Conservation (phyloP, 2,113 vertebrate species). For the Hippocampus abdominalis region DNA sequence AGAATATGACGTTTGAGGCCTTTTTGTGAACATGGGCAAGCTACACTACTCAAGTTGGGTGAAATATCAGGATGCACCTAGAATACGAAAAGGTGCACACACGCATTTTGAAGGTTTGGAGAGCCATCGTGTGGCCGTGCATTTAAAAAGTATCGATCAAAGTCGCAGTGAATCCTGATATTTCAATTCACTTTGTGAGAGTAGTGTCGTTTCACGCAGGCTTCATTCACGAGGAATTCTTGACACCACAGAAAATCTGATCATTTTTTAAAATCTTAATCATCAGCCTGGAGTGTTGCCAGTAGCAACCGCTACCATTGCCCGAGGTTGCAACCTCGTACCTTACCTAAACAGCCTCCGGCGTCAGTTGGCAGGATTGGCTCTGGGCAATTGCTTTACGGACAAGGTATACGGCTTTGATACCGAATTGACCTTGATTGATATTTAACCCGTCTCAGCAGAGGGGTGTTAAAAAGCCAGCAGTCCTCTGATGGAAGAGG, state of each 20-base stretch:
- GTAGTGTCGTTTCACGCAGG: slow-evolving; percentile 22
- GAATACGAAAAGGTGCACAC: too few relatives aligned
- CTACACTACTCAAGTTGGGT: neutral
- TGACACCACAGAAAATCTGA: slow-evolving; percentile 67
- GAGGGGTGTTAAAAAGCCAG: slow-evolving; percentile 48
- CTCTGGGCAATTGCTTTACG: slow-evolving; percentile 68
- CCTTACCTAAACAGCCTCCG: slow-evolving; percentile 42
- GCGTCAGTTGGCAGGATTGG: slow-evolving; percentile 60
- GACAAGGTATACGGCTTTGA: slow-evolving; percentile 88
- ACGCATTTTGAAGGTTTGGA: too few relatives aligned
- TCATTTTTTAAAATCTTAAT: slow-evolving; percentile 29
- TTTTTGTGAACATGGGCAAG: neutral
- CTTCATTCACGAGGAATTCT: slow-evolving; percentile 74
- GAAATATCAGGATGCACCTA: neutral
- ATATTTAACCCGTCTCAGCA: slow-evolving; percentile 61
- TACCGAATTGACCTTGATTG: slow-evolving; percentile 88
- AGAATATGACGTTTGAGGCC: neutral
- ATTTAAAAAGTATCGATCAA: too few relatives aligned
- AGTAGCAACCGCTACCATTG: slow-evolving; percentile 32
- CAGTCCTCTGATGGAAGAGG: slow-evolving; percentile 68
- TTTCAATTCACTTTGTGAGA: neutral
- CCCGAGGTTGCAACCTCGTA: slow-evolving; percentile 69
- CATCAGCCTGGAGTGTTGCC: slow-evolving; percentile 50
- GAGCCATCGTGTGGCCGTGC: too few relatives aligned
- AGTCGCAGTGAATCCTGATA: neutral